These are phyloP conservation scores for Pseudanteris insignis DNA, from an alignment of 2,888 invertebrate species.

Conservation along the genomic window DNA sequence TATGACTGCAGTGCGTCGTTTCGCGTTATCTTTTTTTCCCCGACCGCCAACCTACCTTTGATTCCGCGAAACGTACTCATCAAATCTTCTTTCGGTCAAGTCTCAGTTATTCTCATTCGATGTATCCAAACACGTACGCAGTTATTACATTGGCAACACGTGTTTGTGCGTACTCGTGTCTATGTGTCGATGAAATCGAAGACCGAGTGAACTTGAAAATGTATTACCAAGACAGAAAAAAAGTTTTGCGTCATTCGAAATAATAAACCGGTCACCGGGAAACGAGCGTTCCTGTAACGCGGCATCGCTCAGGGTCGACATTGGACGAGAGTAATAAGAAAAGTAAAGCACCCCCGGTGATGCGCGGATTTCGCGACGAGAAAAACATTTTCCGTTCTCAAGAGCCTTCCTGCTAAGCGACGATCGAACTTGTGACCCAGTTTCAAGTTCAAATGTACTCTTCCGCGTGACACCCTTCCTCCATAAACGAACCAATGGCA, in stretches of 20 bases:
- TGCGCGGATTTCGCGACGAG: constrained; percentile 6
- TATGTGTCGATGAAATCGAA: no score
- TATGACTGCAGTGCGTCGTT: constrained; percentile 14
- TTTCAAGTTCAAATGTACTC: constrained; percentile 45
- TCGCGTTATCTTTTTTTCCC: constrained; percentile 12
- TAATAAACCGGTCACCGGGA: constrained; percentile 9
- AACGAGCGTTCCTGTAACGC: constrained; percentile 15
- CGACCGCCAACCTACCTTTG: constrained; percentile 6
- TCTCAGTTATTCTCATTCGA: no score
- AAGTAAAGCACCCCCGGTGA: constrained; percentile 22
- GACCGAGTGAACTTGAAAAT: no score
- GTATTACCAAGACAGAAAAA: no score
- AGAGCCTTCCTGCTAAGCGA: constrained; percentile 15
- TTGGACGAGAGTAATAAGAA: constrained; percentile 16
- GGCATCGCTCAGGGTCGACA: constrained; percentile 23
- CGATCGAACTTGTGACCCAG: constrained; percentile 45
- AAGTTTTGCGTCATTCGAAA: constrained; percentile 12
- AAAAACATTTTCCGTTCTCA: constrained; percentile 24
- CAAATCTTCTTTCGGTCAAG: background rate
- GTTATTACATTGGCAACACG: no score
- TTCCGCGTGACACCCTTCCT: constrained; percentile 39
- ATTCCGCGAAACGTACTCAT: constrained; percentile 8
- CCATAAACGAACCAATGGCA: constrained; percentile 24
- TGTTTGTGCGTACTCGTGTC: no score
- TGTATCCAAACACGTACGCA: no score